phyloP scores from a whole-genome alignment of 2,113 vertebrate species.

The Eulemur macaco region DNA sequence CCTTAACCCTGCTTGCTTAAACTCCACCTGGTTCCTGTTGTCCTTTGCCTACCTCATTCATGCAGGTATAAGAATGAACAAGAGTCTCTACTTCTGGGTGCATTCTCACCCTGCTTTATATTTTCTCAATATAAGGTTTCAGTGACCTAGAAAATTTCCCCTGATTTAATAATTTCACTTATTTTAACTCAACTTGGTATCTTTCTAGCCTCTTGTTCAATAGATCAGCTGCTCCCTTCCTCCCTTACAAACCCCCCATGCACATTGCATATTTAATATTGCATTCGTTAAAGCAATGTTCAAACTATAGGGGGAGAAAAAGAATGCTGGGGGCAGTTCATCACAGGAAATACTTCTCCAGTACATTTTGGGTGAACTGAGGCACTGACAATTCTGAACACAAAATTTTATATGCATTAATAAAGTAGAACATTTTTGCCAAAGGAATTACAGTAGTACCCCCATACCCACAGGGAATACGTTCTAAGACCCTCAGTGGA shows the following conservation, averaged over 20 bases:
- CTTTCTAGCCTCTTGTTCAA: background rate
- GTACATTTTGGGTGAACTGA: background rate
- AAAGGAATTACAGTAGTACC: background rate
- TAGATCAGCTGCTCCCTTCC: background rate
- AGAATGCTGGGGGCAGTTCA: background rate
- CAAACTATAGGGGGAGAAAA: background rate
- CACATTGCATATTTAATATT: background rate
- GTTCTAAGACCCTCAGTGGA: background rate
- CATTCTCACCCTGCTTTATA: background rate
- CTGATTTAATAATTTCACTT: background rate
- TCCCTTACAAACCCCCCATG: background rate
- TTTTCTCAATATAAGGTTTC: background rate
- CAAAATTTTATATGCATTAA: background rate
- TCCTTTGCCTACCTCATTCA: background rate
- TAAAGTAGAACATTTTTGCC: background rate
- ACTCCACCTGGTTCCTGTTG: background rate
- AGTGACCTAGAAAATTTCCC: background rate
- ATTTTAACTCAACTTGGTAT: background rate
- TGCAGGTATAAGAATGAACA: background rate
- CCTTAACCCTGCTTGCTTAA: background rate
- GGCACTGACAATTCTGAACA: background rate
- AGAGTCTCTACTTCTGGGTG: background rate
- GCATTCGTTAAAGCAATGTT: background rate
- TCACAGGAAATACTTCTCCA: background rate
- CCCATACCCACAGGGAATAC: background rate